Base-by-base conservation (phyloP, 1,140 invertebrate species). In the Holcopasites calliopsidis region DNA sequence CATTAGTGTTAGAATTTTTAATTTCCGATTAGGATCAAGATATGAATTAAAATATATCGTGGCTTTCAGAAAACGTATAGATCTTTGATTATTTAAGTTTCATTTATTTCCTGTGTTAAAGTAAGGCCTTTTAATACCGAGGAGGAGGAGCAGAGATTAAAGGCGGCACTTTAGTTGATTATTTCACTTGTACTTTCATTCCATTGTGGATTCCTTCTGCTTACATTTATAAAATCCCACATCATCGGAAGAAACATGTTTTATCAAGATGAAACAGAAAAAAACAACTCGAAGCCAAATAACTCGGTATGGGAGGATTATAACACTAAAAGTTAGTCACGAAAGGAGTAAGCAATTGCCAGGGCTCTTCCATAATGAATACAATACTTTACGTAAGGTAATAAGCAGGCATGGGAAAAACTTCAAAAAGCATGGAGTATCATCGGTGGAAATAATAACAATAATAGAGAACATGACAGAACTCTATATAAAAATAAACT, bases 301-400 rank as follows among this genome's bases (percentile, higher is more conserved):
- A 55, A 50, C 50, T 42, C 4, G 40, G 49, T 65, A 57, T 57
- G 49, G 65, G 65, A 65, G 61, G 71, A 73, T 73, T 54, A 73
- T 73, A 64, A 38, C 71, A 55, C 50, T 47, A 44, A 73, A 73
- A 73, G 11, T 66, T 40, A 73, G 61, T 54, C 71, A 73, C 71
- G 71, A 73, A 73, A 54, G 71, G 38, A 73, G 65, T 61, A 31
- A 44, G 28, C 28, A 35, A 49, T 33, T 73, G 65, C 47, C 54
- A 65, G 61, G 65, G 65, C 50, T 73, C 71, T 73, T 61, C 28
- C 71, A 65, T 65, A 73, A 44, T 73, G 71, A 73, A 73, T 73
- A 73, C 71, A 73, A 73, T 73, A 49, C 71, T 73, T 73, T 73
- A 55, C 71, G 71, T 73, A 73, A 73, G 60, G 21, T 28, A n/a